A percentile compares a stretch with the other conserved stretches of the same genome.
Conservation (phyloP, 2,797 vertebrate genomes). For the Pangasius krempfi region DNA sequence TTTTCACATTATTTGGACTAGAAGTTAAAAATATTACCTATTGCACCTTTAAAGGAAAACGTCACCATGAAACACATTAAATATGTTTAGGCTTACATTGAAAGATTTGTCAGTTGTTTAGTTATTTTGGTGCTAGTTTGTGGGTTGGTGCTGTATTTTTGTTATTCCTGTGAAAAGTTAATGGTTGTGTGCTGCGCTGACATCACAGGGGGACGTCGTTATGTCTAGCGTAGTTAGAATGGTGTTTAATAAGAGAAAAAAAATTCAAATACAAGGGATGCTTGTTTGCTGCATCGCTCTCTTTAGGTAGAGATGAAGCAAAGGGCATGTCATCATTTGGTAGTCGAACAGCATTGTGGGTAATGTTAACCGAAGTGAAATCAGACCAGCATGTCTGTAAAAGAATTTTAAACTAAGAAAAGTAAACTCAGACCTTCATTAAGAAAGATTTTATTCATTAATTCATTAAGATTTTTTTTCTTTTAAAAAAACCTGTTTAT, state of each 20-base stretch:
- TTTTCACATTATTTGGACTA: neutral
- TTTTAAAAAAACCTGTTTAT: neutral
- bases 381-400: neutral
- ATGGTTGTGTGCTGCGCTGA: neutral
- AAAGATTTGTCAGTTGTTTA: no score
- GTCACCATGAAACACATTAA: neutral
- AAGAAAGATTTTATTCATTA: no score
- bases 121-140: neutral
- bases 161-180: no score
- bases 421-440: neutral
- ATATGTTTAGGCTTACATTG: no score
- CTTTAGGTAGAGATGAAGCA: neutral
- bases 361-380: neutral
- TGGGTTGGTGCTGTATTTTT: neutral
- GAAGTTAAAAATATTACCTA: neutral
- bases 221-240: neutral
- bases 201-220: no score
- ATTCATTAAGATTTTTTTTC: no score
- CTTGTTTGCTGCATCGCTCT: neutral
- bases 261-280: neutral
- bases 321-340: neutral
- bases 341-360: neutral
- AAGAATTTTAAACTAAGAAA: neutral
- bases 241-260: neutral
- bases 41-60: neutral